These are phyloP conservation scores for Phrynocephalus guinanensis DNA, from an alignment of 2,797 vertebrate species.

Conservation along the genomic window DNA sequence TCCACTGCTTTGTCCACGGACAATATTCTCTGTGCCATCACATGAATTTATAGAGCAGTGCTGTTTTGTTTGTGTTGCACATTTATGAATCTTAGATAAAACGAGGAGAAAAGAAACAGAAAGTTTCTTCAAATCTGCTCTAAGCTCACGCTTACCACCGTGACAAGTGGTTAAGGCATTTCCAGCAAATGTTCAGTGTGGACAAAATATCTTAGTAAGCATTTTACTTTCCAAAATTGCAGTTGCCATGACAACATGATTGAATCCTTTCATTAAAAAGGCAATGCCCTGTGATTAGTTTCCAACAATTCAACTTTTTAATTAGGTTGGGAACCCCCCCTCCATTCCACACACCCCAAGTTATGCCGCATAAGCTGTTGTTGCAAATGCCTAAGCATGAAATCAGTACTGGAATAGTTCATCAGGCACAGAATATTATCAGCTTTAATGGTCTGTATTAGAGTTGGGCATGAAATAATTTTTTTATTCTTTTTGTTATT, in stretches of 20 bases:
- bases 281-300: background rate
- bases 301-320: conserved; percentile 35
- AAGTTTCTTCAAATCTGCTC: fast-evolving
- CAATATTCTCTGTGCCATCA: no score
- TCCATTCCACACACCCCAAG: background rate
- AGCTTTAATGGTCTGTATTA: background rate
- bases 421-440: background rate
- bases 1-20: no score
- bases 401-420: background rate
- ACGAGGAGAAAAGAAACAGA: background rate
- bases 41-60: no score
- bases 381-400: background rate
- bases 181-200: background rate
- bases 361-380: background rate
- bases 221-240: conserved; percentile 47
- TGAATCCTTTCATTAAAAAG: conserved; percentile 34
- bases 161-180: fast-evolving
- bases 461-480: no score
- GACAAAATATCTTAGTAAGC: background rate
- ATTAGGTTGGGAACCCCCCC: conserved; percentile 9
- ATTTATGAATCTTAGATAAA: background rate
- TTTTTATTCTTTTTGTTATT: no score
- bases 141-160: background rate
- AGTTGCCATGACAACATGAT: conserved; percentile 29
- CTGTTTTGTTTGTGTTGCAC: no score